Evolutionary conservation across 2,888 invertebrate species (phyloP).

Genomic region (Sminthurides aquaticus): DNA sequence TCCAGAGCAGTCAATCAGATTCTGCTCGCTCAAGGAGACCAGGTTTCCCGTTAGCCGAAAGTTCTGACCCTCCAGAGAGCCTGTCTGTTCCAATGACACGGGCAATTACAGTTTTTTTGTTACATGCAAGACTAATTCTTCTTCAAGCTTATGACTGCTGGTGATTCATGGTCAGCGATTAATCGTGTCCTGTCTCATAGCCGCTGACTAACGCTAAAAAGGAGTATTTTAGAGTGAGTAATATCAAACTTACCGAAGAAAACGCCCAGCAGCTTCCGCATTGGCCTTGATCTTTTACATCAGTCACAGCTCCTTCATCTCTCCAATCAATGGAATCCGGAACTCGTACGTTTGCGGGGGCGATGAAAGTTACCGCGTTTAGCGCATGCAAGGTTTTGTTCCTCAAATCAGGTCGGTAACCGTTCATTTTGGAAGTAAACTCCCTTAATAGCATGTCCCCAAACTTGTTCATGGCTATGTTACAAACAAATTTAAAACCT

Average conservation of each 20-base stretch:
- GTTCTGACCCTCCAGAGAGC: neutral
- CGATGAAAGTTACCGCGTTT: slow-evolving; percentile 54
- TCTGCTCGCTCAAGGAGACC: neutral
- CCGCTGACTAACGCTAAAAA: no score
- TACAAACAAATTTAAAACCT: no score
- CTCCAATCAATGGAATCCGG: slow-evolving; percentile 6
- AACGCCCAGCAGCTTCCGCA: slow-evolving; percentile 9
- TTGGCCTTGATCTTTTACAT: neutral
- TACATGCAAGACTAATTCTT: no score
- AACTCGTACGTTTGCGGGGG: slow-evolving; percentile 60
- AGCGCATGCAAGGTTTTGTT: slow-evolving; percentile 29
- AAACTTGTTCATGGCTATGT: slow-evolving; percentile 67
- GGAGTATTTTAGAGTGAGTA: no score
- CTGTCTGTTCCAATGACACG: no score
- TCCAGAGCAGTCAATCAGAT: neutral
- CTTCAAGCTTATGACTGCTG: no score
- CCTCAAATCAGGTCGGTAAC: slow-evolving; percentile 56
- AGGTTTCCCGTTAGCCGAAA: neutral
- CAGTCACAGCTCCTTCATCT: neutral
- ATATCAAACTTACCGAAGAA: no score
- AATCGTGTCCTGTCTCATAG: no score
- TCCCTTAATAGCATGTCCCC: slow-evolving; percentile 79
- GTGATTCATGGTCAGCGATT: no score
- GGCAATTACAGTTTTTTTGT: no score
- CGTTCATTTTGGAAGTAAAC: slow-evolving; percentile 61